Conservation (phyloP, 1,140 invertebrate species). For the Cataglyphis hispanica region DNA sequence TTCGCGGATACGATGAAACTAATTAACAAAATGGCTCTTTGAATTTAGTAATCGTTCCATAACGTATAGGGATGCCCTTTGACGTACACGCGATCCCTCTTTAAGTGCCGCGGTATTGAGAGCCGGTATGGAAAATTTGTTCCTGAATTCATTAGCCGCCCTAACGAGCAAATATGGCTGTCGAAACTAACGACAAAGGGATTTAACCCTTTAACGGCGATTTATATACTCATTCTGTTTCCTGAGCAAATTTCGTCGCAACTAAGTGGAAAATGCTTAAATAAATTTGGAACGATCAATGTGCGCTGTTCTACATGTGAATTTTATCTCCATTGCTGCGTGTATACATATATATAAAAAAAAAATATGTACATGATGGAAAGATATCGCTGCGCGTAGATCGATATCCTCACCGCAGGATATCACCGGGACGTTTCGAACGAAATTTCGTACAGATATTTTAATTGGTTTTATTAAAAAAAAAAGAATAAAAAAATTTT, state of each 20-base stretch:
- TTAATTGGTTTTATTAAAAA: slow-evolving; percentile 46
- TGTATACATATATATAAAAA: not conserved
- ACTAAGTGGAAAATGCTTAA: not conserved
- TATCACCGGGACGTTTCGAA: slow-evolving; percentile 7
- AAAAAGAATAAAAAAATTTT: slow-evolving; percentile 3
- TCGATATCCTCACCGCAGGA: slow-evolving; percentile 15
- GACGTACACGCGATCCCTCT: slow-evolving; percentile 28
- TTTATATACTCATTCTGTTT: slow-evolving; percentile 12
- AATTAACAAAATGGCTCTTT: slow-evolving; percentile 58
- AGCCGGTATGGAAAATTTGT: slow-evolving; percentile 45
- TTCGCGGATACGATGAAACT: not conserved
- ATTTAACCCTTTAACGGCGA: not conserved
- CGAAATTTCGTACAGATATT: slow-evolving; percentile 25
- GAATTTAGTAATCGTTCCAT: slow-evolving; percentile 46
- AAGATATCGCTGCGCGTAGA: not conserved
- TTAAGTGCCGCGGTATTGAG: slow-evolving; percentile 21
- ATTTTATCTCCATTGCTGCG: not conserved
- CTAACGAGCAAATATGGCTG: slow-evolving; percentile 50
- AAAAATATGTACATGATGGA: not conserved
- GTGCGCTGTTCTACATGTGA: not conserved
- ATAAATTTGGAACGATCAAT: slow-evolving; percentile 6
- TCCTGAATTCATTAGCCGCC: slow-evolving; percentile 46
- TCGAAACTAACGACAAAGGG: slow-evolving; percentile 8
- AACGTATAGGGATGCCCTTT: slow-evolving; percentile 29
- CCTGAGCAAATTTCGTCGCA: not conserved